phyloP scores from a whole-genome alignment of 2,113 vertebrate species.

The Gymnocephalus cernua region DNA sequence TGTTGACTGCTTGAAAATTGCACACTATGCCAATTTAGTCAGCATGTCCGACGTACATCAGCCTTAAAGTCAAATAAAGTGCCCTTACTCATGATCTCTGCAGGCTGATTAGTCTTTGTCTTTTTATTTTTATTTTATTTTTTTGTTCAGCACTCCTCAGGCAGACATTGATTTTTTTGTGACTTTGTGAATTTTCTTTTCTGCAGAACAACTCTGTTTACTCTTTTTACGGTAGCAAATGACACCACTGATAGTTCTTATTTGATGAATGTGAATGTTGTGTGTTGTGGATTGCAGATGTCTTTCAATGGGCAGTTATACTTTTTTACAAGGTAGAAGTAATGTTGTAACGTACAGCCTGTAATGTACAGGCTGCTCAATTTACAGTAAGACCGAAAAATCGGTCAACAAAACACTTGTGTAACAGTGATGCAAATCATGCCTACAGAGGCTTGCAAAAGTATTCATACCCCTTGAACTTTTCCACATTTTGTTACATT shows the following conservation, averaged over 20 bases:
- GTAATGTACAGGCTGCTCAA: neutral
- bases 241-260: conserved; percentile 5
- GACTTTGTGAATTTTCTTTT: neutral
- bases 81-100: conserved; percentile 23
- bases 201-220: conserved; percentile 57
- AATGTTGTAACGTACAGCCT: neutral
- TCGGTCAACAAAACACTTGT: neutral
- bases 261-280: conserved; percentile 40
- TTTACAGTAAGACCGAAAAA: neutral
- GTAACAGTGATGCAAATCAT: conserved; percentile 1
- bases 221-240: conserved; percentile 29
- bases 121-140: conserved; percentile 7
- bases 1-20: conserved; percentile 9
- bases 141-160: conserved; percentile 61
- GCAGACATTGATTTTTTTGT: conserved; percentile 28
- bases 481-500: too few relatives aligned
- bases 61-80: conserved; percentile 48
- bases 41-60: neutral
- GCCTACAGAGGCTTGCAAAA: too few relatives aligned
- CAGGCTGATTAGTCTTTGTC: neutral
- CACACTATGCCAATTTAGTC: neutral
- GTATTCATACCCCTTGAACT: too few relatives aligned
- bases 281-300: conserved; percentile 8
- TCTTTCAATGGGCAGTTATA: conserved; percentile 11
- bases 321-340: neutral